These are phyloP conservation scores for Macroteleia sp. DNA, from an alignment of 2,888 invertebrate species.

Conservation along the genomic window DNA sequence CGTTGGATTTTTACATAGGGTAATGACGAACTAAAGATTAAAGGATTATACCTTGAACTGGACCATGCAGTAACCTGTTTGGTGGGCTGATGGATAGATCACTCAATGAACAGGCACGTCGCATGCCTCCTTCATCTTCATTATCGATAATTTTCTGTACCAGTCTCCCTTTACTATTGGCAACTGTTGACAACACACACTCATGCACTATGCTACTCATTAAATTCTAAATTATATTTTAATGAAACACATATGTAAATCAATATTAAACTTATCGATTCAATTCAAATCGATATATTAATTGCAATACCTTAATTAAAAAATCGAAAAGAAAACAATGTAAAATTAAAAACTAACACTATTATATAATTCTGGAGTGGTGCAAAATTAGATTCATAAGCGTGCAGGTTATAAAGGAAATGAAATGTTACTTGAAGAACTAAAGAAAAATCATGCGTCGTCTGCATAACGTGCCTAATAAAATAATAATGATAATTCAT, in stretches of 20 bases:
- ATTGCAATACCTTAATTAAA: too few relatives aligned
- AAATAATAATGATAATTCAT: slow-evolving; percentile 46
- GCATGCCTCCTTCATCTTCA: slow-evolving; percentile 86
- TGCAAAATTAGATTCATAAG: slow-evolving; percentile 3
- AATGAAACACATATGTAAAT: slow-evolving; percentile 10
- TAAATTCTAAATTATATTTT: slow-evolving; percentile 38
- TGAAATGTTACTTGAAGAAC: slow-evolving; percentile 36
- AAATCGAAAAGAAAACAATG: too few relatives aligned
- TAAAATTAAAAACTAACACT: too few relatives aligned
- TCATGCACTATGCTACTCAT: slow-evolving; percentile 80
- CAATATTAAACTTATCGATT: background rate
- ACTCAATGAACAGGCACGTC: slow-evolving; percentile 92
- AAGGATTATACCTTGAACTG: slow-evolving; percentile 85
- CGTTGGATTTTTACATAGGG: too few relatives aligned
- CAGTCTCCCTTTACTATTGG: slow-evolving; percentile 79
- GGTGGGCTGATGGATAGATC: slow-evolving; percentile 88
- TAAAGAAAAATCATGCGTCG: slow-evolving; percentile 69
- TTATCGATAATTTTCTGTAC: slow-evolving; percentile 81
- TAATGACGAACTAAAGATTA: background rate
- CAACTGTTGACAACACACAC: slow-evolving; percentile 82
- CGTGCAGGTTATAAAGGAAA: slow-evolving; percentile 16
- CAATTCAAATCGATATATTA: background rate
- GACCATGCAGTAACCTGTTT: slow-evolving; percentile 87
- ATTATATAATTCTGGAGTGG: too few relatives aligned
- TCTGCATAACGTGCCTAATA: slow-evolving; percentile 73